Conservation (phyloP, 2,113 vertebrate species). For the Lanius collurio region DNA sequence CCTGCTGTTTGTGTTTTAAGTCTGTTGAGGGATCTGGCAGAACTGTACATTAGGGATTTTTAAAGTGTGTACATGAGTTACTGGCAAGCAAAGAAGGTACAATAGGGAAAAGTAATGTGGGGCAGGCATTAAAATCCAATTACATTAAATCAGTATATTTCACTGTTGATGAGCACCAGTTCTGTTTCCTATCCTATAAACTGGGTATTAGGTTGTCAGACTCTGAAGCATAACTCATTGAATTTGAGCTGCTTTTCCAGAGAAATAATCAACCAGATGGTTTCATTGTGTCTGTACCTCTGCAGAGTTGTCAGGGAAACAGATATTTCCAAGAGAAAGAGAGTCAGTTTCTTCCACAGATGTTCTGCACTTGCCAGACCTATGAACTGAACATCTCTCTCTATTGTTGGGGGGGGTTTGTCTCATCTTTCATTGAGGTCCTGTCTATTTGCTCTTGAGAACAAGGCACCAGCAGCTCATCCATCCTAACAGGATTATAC, state of each 20-base stretch:
- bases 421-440: neutral
- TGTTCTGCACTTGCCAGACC: neutral
- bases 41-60: neutral
- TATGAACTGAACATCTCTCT: neutral
- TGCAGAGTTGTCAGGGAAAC: constrained; percentile 31
- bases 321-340: neutral
- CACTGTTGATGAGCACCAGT: neutral
- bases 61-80: neutral
- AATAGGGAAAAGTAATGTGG: neutral
- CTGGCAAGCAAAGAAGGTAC: neutral
- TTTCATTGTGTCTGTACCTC: neutral
- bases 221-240: neutral
- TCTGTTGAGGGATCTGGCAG: neutral
- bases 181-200: neutral
- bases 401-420: neutral
- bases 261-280: neutral
- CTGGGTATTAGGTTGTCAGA: neutral
- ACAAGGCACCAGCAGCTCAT: neutral
- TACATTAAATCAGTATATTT: neutral
- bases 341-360: neutral
- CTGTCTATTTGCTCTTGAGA: neutral
- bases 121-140: constrained; percentile 2
- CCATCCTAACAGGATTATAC: neutral
- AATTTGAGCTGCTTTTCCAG: neutral
- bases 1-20: neutral